These are phyloP conservation scores for Coecobrya sp. DNA, from an alignment of 2,888 invertebrate species.

Conservation along the genomic window DNA sequence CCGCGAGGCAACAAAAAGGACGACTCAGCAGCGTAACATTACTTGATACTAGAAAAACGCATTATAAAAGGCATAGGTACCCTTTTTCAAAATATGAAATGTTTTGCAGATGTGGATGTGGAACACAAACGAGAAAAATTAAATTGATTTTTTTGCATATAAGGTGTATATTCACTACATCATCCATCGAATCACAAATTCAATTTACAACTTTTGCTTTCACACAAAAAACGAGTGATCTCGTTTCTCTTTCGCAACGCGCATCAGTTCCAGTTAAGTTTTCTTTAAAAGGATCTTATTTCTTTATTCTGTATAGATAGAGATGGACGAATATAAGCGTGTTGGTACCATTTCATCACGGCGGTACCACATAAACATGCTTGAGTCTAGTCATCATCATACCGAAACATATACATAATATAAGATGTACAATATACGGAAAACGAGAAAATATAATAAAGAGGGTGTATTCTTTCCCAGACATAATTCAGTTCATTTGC, in stretches of 20 bases:
- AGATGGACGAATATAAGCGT: neutral
- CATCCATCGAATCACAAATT: constrained; percentile 65
- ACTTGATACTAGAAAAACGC: constrained; percentile 7
- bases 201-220: constrained; percentile 61
- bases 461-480: neutral
- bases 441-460: neutral
- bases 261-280: constrained; percentile 2
- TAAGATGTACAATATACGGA: neutral
- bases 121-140: constrained; percentile 7
- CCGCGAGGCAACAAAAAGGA: constrained; percentile 25
- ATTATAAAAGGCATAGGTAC: constrained; percentile 6
- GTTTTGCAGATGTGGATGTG: constrained; percentile 16
- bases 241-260: constrained; percentile 37
- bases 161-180: constrained; percentile 49
- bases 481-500: neutral
- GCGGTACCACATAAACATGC: neutral
- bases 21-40: constrained; percentile 39
- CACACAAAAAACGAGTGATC: constrained; percentile 51
- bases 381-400: neutral
- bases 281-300: neutral
- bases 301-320: neutral
- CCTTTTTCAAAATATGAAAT: neutral
- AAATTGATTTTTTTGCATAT: constrained; percentile 42
- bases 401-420: neutral
- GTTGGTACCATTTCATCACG: neutral